phyloP scores from a whole-genome alignment of 2,113 vertebrate genomes.

The Passer montanus region DNA sequence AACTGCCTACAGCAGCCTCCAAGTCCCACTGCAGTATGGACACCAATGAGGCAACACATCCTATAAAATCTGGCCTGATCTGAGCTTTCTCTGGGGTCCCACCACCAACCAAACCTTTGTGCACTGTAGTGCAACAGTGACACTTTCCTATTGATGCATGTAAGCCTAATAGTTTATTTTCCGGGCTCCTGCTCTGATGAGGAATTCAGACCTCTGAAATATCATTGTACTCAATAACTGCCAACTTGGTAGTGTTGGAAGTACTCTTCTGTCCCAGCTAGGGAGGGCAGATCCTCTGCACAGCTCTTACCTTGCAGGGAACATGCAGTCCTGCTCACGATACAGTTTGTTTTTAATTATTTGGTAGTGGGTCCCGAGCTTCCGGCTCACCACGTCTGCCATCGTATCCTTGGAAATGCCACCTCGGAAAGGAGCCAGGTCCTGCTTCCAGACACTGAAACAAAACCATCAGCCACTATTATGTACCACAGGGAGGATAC shows the following conservation, averaged over 20 bases:
- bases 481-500: neutral
- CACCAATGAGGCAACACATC: neutral
- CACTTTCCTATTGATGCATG: neutral
- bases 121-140: neutral
- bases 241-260: neutral
- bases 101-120: neutral
- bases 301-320: constrained; percentile 88
- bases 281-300: neutral
- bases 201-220: neutral
- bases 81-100: neutral
- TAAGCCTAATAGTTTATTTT: neutral
- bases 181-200: neutral
- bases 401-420: constrained; percentile 86
- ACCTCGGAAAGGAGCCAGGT: constrained; percentile 82
- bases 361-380: constrained; percentile 95
- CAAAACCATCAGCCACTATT: neutral
- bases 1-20: neutral
- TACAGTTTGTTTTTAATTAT: constrained; percentile 87
- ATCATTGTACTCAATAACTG: neutral
- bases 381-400: constrained; percentile 78
- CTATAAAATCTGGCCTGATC: neutral
- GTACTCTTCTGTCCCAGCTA: neutral
- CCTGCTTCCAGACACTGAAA: constrained; percentile 85
- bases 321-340: constrained; percentile 93
- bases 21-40: neutral